phyloP scores from a whole-genome alignment of 1,140 invertebrate species.

The Calephelis nemesis region DNA sequence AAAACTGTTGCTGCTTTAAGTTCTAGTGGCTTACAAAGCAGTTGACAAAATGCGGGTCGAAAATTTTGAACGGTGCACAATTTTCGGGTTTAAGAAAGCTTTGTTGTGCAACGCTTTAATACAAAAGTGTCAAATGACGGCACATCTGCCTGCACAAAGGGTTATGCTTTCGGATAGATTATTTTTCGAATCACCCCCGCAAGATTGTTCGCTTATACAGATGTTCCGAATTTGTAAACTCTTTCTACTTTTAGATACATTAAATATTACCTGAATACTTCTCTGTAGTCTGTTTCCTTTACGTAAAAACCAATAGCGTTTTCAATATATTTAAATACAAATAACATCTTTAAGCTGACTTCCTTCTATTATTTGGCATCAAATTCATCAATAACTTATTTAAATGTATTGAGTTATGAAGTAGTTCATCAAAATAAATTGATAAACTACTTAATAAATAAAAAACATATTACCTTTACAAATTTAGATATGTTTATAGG shows the following conservation, averaged over 20 bases:
- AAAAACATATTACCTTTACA: no score
- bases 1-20: conserved; percentile 42
- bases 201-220: conserved; percentile 76
- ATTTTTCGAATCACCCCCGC: conserved; percentile 75
- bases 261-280: no score
- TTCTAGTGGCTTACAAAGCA: conserved; percentile 50
- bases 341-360: no score
- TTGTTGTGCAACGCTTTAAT: conserved; percentile 79
- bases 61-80: conserved; percentile 70
- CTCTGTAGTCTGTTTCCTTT: conserved; percentile 18
- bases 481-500: no score
- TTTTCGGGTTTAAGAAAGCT: conserved; percentile 76
- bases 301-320: neutral
- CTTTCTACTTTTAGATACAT: neutral
- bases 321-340: neutral
- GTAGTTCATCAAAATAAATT: no score
- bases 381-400: no score
- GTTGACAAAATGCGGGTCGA: conserved; percentile 71
- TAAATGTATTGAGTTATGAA: no score
- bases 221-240: conserved; percentile 51
- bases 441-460: no score
- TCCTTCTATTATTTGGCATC: no score
- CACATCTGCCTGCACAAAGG: conserved; percentile 77
- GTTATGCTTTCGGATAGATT: conserved; percentile 74
- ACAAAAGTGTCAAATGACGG: conserved; percentile 79